A percentile compares a stretch with the other conserved stretches of the same genome.
Conservation (phyloP, 2,797 vertebrate species). For the Knipowitschia caucasica region DNA sequence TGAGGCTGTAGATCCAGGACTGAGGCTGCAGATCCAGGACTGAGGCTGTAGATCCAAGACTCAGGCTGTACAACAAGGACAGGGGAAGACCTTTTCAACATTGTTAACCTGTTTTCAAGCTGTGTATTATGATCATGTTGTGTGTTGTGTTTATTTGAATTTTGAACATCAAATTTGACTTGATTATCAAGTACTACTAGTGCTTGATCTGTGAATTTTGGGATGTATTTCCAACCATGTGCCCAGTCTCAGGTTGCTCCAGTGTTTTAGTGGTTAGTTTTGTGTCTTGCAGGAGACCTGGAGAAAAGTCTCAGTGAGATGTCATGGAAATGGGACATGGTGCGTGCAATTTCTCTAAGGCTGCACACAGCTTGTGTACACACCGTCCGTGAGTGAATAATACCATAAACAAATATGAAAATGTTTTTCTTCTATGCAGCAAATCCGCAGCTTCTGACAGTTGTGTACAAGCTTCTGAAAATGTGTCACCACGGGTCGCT, state of each 20-base stretch:
- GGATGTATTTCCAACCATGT: not conserved
- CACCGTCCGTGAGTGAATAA: not conserved
- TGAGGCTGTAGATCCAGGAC: no score
- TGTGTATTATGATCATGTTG: no score
- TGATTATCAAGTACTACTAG: no score
- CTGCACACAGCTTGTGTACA: not conserved
- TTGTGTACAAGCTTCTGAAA: not conserved
- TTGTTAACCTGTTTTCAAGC: no score
- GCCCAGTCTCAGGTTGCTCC: not conserved
- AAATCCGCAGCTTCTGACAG: not conserved
- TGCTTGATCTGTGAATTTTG: no score
- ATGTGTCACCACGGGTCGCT: not conserved
- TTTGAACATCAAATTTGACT: no score
- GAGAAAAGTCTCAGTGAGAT: not conserved
- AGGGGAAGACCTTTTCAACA: no score
- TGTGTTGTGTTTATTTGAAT: no score
- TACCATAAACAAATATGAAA: not conserved
- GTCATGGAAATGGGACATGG: not conserved
- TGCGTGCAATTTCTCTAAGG: not conserved
- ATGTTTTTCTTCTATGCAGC: not conserved
- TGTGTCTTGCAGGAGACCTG: not conserved
- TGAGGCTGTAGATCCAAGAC: no score
- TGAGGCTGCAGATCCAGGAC: no score
- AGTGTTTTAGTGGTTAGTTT: not conserved
- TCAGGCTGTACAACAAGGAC: no score